Evolutionary conservation across 1,140 invertebrate species (phyloP).

Genomic region (Drosophila oshimai): DNA sequence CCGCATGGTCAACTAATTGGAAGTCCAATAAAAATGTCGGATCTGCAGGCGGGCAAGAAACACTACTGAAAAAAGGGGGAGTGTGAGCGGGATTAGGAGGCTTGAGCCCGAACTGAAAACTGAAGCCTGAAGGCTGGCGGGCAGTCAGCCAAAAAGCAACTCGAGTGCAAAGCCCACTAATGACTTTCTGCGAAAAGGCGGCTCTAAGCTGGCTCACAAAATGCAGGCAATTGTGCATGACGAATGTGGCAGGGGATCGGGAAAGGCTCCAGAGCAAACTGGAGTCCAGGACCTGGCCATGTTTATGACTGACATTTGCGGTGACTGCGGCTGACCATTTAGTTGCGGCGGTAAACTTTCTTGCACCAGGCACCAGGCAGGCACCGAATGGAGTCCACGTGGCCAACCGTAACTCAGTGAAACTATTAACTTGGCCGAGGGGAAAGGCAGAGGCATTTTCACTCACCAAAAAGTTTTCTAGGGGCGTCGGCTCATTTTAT

Average conservation of each 20-base stretch:
- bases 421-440: conserved; percentile 57
- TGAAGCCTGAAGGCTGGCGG: conserved; percentile 23
- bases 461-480: conserved; percentile 37
- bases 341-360: conserved; percentile 54
- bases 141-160: conserved; percentile 59
- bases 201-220: conserved; percentile 46
- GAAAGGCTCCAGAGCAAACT: neutral
- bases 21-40: conserved; percentile 81
- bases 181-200: conserved; percentile 72
- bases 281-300: conserved; percentile 22
- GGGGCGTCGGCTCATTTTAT: conserved; percentile 54
- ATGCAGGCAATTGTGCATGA: conserved; percentile 78
- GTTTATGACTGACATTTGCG: conserved; percentile 78
- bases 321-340: conserved; percentile 68
- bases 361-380: conserved; percentile 51
- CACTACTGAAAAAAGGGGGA: too few species aligned
- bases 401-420: conserved; percentile 47
- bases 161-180: conserved; percentile 75
- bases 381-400: conserved; percentile 64
- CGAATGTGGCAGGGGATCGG: conserved; percentile 66
- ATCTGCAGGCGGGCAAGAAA: conserved; percentile 44
- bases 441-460: conserved; percentile 8
- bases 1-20: conserved; percentile 70
- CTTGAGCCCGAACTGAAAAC: neutral
- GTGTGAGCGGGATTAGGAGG: neutral